Evolutionary conservation across 1,140 invertebrate species (phyloP).

Genomic region (Aphelinus certus): DNA sequence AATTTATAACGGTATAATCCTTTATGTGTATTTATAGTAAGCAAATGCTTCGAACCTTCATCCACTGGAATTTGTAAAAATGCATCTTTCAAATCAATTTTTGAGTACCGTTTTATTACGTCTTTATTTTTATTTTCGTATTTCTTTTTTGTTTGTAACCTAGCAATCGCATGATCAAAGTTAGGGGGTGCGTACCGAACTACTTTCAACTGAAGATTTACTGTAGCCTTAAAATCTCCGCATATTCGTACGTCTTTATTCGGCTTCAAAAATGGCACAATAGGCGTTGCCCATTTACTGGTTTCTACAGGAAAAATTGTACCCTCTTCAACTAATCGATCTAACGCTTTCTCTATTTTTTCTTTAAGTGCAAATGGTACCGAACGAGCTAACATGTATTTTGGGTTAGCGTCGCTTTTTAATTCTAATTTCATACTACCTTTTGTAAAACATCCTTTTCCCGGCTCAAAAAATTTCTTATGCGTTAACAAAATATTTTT

Average conservation of each 20-base stretch:
- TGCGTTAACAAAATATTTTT: background rate
- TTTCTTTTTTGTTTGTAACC: slow-evolving; percentile 1
- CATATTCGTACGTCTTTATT: background rate
- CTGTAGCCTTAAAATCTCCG: no score
- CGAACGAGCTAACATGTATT: slow-evolving; percentile 49
- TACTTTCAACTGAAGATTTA: no score
- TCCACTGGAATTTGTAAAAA: background rate
- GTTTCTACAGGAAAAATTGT: background rate
- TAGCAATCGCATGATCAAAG: slow-evolving; percentile 17
- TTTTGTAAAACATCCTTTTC: slow-evolving; percentile 12
- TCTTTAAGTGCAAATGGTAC: no score
- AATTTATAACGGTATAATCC: background rate
- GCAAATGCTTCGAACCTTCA: background rate
- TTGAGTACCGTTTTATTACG: background rate
- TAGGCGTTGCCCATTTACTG: background rate
- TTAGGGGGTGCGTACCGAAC: background rate
- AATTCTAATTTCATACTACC: slow-evolving; percentile 30
- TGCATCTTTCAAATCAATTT: slow-evolving; percentile 1
- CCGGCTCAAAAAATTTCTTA: slow-evolving; percentile 2
- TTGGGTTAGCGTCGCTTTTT: slow-evolving; percentile 43
- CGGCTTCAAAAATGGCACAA: background rate
- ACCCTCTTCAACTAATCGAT: slow-evolving; percentile 39
- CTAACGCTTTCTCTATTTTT: slow-evolving; percentile 23
- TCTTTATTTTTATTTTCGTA: background rate
- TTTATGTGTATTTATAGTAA: background rate